phyloP scores from a whole-genome alignment of 2,113 vertebrate genomes.

The Marmota monax region DNA sequence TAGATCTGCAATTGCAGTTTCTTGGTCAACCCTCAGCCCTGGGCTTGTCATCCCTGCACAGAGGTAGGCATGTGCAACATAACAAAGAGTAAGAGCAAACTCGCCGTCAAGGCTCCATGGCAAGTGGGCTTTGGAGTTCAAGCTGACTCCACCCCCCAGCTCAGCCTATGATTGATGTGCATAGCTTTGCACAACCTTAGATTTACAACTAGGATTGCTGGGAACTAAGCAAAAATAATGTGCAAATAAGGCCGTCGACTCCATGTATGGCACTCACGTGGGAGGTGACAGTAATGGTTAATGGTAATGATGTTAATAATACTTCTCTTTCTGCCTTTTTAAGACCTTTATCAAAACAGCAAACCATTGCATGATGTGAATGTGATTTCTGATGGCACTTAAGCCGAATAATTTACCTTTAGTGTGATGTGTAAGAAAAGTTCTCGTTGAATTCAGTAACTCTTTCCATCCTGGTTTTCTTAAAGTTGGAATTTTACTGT shows the following conservation, averaged over 20 bases:
- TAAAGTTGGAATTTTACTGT: neutral
- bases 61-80: neutral
- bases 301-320: neutral
- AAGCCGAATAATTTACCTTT: neutral
- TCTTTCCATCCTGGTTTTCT: neutral
- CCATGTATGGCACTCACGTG: neutral
- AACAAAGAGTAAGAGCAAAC: neutral
- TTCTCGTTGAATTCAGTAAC: neutral
- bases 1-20: neutral
- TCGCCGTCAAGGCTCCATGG: neutral
- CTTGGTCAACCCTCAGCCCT: neutral
- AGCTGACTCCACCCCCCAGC: neutral
- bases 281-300: neutral
- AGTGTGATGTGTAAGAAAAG: neutral
- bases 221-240: neutral
- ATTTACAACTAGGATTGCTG: neutral
- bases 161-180: fast-evolving
- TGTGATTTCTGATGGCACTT: neutral
- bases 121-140: neutral
- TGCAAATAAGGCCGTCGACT: neutral
- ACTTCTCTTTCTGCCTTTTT: neutral
- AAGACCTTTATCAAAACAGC: conserved; percentile 24
- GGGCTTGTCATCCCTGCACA: neutral
- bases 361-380: neutral
- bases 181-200: neutral